These are phyloP conservation scores for Electrophaes corylata DNA, from an alignment of 2,888 invertebrate genomes.

Conservation along the genomic window DNA sequence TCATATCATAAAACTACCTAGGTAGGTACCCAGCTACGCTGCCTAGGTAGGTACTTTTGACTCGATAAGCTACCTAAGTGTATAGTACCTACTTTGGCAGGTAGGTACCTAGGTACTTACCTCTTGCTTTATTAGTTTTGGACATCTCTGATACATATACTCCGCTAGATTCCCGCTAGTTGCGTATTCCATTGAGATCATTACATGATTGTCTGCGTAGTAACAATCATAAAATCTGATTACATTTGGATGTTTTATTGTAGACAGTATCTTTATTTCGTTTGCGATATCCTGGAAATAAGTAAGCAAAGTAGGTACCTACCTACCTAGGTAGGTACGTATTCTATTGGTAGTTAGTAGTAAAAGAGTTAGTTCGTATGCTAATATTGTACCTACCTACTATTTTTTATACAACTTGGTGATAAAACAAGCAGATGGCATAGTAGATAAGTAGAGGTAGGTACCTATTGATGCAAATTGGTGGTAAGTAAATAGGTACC, in stretches of 20 bases:
- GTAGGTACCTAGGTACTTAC: conserved; percentile 58
- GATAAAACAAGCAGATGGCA: too few relatives aligned
- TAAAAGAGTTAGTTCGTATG: too few relatives aligned
- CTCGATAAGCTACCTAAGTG: too few relatives aligned
- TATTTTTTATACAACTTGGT: too few relatives aligned
- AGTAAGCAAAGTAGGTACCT: neutral
- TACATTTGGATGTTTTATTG: conserved; percentile 89
- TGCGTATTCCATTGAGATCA: conserved; percentile 95
- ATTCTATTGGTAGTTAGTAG: too few relatives aligned
- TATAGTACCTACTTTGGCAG: neutral
- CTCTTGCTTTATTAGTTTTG: conserved; percentile 84
- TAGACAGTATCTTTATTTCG: conserved; percentile 88
- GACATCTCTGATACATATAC: conserved; percentile 84
- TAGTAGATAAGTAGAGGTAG: too few relatives aligned
- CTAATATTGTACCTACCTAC: too few relatives aligned
- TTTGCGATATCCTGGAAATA: conserved; percentile 85
- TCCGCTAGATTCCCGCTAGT: conserved; percentile 90
- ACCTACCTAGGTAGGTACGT: neutral
- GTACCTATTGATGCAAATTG: too few relatives aligned
- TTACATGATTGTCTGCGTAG: conserved; percentile 83
- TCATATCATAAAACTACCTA: too few relatives aligned
- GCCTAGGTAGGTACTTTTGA: too few relatives aligned
- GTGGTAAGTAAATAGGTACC: too few relatives aligned
- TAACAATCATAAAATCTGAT: conserved; percentile 89
- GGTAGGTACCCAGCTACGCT: too few relatives aligned